Evolutionary conservation across 1,140 invertebrate genomes (phyloP).

Genomic region (Drosophila funebris): DNA sequence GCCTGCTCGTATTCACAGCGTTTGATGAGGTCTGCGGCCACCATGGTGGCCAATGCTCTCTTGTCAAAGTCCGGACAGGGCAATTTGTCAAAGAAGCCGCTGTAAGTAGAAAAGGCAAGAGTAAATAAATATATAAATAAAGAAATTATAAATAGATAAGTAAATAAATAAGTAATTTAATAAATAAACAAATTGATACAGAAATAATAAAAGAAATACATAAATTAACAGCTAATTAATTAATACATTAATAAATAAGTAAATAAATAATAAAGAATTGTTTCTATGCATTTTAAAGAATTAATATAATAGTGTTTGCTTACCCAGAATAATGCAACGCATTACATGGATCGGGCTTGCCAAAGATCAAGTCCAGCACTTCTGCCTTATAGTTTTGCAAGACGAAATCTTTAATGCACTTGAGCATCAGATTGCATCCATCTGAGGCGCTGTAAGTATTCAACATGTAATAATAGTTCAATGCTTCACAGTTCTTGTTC

Average conservation of each 20-base stretch:
- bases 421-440: neutral
- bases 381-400: neutral
- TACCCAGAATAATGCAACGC: neutral
- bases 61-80: neutral
- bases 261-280: too few relatives aligned
- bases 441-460: neutral
- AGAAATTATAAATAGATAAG: neutral
- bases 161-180: too few relatives aligned
- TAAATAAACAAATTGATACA: too few relatives aligned
- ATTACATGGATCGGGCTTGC: neutral
- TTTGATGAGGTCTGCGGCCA: neutral
- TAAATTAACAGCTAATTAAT: too few relatives aligned
- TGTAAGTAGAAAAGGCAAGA: neutral
- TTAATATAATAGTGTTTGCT: neutral
- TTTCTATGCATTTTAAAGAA: too few relatives aligned
- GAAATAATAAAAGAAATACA: too few relatives aligned
- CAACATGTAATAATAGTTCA: slow-evolving; percentile 5
- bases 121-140: neutral
- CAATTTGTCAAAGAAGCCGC: neutral
- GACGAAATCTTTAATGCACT: neutral
- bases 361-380: neutral
- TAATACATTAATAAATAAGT: too few relatives aligned
- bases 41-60: neutral
- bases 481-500: neutral
- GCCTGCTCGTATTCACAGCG: neutral